Conservation (phyloP, 2,113 vertebrate genomes). For the Sorex araneus region DNA sequence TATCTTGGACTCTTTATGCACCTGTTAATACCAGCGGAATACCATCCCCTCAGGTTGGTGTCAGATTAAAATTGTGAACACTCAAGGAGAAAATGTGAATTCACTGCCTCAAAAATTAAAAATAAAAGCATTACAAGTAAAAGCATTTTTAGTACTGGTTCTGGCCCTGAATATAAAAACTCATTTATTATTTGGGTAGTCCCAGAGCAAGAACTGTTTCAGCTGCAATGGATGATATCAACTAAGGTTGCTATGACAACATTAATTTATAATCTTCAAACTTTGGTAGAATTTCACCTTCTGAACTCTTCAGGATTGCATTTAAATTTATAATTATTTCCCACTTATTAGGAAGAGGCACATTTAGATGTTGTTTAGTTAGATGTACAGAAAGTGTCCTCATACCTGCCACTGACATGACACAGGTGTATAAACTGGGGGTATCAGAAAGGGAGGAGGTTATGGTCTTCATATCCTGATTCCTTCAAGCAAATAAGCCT, state of each 20-base stretch:
- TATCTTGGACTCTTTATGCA: not conserved
- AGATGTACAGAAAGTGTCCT: not conserved
- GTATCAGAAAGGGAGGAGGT: not conserved
- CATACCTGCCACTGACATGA: not conserved
- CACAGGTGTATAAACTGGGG: not conserved
- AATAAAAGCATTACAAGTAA: conserved; percentile 38
- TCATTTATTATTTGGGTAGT: conserved; percentile 27
- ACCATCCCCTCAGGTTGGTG: not conserved
- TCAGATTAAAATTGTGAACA: not conserved
- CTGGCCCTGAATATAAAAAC: conserved; percentile 59
- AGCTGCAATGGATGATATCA: not conserved
- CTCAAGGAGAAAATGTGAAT: conserved; percentile 54
- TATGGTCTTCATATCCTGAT: not conserved
- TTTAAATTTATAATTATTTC: conserved; percentile 63
- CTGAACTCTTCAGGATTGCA: conserved; percentile 37
- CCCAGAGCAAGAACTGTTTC: conserved; percentile 55
- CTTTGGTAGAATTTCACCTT: conserved; percentile 63
- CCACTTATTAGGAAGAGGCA: conserved; percentile 43
- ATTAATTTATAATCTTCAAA: conserved; percentile 52
- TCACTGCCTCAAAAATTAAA: conserved; percentile 43
- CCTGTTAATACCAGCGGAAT: no score
- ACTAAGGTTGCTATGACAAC: conserved; percentile 49
- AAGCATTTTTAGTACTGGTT: conserved; percentile 14
- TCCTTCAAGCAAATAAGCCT: not conserved
- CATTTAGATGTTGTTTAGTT: conserved; percentile 15